Conservation (phyloP, 2,113 vertebrate species). For the Eclectus roratus region DNA sequence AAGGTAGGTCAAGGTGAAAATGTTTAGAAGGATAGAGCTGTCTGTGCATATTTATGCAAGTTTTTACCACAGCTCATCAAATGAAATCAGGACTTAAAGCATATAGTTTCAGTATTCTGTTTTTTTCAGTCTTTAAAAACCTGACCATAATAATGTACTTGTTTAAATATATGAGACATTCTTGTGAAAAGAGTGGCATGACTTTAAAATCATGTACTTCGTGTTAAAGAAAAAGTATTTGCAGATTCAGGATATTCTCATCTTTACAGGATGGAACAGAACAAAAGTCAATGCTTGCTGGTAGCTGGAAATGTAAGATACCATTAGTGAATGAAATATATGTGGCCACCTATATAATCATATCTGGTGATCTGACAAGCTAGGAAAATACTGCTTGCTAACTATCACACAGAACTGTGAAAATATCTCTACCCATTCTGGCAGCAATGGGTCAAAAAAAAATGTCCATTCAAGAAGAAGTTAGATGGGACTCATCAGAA, state of each 20-base stretch:
- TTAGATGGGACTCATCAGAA: background rate
- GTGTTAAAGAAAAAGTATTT: background rate
- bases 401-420: background rate
- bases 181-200: background rate
- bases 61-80: background rate
- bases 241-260: background rate
- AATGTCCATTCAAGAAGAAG: background rate
- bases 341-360: background rate
- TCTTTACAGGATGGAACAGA: background rate
- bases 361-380: background rate
- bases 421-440: background rate
- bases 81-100: background rate
- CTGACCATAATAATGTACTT: background rate
- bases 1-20: background rate
- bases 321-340: background rate
- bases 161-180: background rate
- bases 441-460: background rate
- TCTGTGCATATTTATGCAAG: background rate
- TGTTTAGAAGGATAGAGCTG: background rate
- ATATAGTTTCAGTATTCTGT: background rate
- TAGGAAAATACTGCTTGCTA: background rate
- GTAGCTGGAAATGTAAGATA: background rate
- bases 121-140: background rate
- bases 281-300: background rate
- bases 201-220: background rate